These are phyloP conservation scores for Mellilla xanthometata DNA, from an alignment of 2,888 invertebrate genomes.

Conservation along the genomic window DNA sequence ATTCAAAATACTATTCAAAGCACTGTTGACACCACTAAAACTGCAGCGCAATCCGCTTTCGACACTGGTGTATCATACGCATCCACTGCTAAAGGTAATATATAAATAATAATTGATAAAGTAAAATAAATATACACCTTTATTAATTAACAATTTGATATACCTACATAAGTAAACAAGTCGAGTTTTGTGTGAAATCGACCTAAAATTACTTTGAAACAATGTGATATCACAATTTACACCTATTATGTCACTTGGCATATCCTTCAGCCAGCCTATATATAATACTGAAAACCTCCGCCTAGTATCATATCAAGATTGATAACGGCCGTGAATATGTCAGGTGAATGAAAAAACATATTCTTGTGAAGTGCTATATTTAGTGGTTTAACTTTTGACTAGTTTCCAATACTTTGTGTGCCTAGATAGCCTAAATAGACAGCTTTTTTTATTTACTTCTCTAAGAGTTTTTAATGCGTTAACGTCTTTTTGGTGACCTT, in stretches of 20 bases:
- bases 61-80: constrained; percentile 51
- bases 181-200: too few species aligned
- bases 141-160: too few species aligned
- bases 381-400: background rate
- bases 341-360: constrained; percentile 25
- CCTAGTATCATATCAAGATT: constrained; percentile 22
- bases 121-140: too few species aligned
- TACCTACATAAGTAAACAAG: constrained; percentile 11
- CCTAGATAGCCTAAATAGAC: too few species aligned
- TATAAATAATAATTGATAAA: too few species aligned
- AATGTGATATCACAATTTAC: constrained; percentile 21
- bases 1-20: constrained; percentile 43
- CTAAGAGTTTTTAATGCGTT: too few species aligned
- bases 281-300: constrained; percentile 17
- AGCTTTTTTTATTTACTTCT: too few species aligned
- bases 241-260: constrained; percentile 12
- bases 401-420: too few species aligned
- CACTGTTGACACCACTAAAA: constrained; percentile 51
- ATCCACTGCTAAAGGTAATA: constrained; percentile 41
- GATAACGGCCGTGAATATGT: constrained; percentile 23
- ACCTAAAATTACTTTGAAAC: background rate
- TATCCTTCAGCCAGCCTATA: constrained; percentile 25
- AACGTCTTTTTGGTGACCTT: too few species aligned
- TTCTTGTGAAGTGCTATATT: too few species aligned
- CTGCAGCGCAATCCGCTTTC: constrained; percentile 45